Evolutionary conservation across 2,113 vertebrate species (phyloP).

Genomic region (Cavia aperea): DNA sequence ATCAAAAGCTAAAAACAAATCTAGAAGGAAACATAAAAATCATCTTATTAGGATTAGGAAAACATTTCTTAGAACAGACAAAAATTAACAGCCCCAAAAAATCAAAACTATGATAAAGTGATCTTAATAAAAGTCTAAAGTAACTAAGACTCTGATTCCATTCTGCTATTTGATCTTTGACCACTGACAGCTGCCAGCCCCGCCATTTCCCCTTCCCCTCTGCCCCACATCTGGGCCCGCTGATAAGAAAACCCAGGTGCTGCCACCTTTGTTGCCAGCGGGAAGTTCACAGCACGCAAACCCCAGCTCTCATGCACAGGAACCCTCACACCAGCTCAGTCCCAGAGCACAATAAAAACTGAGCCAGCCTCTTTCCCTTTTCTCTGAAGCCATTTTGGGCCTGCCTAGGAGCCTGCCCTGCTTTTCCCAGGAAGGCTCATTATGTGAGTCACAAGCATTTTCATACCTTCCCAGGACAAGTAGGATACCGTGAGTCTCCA

Average conservation of each 20-base stretch:
- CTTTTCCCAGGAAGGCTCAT: constrained; percentile 16
- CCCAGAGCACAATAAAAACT: neutral
- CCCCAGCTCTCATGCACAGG: neutral
- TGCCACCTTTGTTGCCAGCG: constrained; percentile 53
- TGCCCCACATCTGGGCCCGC: constrained; percentile 22
- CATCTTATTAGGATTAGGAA: neutral
- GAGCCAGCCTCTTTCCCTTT: neutral
- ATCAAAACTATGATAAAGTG: neutral
- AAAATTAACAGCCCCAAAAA: constrained; percentile 21
- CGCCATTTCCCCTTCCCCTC: neutral
- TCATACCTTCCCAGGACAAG: too few species aligned
- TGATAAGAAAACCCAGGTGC: constrained; percentile 51
- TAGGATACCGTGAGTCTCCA: neutral
- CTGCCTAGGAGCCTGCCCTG: neutral
- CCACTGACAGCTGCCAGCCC: constrained; percentile 7
- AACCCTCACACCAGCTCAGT: constrained; percentile 7
- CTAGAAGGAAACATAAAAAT: constrained; percentile 3
- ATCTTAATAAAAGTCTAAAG: constrained; percentile 3
- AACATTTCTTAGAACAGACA: constrained; percentile 40
- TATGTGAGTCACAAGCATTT: neutral
- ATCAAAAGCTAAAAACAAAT: constrained; percentile 19
- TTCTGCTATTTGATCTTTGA: constrained; percentile 26
- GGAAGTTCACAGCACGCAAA: constrained; percentile 38
- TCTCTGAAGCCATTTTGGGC: neutral
- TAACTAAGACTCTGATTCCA: neutral